Percentiles rank a stretch among this genome's conserved stretches.
These are phyloP conservation scores for Festucalex cinctus DNA, from an alignment of 2,113 vertebrate species.

Conservation along the genomic window DNA sequence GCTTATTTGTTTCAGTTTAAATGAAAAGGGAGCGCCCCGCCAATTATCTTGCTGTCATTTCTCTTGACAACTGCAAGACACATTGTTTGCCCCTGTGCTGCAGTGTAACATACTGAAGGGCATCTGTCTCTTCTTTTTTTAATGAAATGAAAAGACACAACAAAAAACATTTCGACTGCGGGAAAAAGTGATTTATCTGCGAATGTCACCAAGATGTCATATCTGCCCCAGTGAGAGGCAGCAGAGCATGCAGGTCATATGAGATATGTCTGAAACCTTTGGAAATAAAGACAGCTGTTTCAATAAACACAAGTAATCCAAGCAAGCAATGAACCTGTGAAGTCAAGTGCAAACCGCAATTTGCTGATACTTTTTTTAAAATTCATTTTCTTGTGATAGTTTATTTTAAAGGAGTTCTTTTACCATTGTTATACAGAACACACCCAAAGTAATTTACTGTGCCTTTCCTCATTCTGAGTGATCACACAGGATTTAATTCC, in stretches of 20 bases:
- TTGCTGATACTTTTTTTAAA: conserved; percentile 14
- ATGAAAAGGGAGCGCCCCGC: conserved; percentile 49
- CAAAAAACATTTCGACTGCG: conserved; percentile 63
- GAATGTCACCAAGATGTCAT: conserved; percentile 61
- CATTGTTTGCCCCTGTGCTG: conserved; percentile 55
- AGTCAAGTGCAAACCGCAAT: conserved; percentile 37
- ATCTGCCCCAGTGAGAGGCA: conserved; percentile 67
- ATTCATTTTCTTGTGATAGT: conserved; percentile 12
- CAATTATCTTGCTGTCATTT: conserved; percentile 69
- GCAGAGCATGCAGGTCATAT: conserved; percentile 64
- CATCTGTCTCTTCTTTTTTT: conserved; percentile 56
- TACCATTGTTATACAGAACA: not conserved
- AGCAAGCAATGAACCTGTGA: conserved; percentile 27
- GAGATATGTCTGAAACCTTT: conserved; percentile 61
- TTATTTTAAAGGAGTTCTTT: conserved; percentile 27
- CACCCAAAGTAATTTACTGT: not conserved
- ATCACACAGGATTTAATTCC: not conserved
- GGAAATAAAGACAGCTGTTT: conserved; percentile 55
- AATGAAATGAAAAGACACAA: conserved; percentile 57
- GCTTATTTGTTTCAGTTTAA: conserved; percentile 56
- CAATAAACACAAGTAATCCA: conserved; percentile 51
- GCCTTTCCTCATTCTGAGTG: not conserved
- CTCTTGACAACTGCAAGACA: conserved; percentile 63
- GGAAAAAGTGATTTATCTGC: conserved; percentile 71
- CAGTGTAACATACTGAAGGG: conserved; percentile 58